A percentile compares a stretch with the other conserved stretches of the same genome.
phyloP scores from a whole-genome alignment of 2,888 invertebrate species.

The Drosophila greeni region DNA sequence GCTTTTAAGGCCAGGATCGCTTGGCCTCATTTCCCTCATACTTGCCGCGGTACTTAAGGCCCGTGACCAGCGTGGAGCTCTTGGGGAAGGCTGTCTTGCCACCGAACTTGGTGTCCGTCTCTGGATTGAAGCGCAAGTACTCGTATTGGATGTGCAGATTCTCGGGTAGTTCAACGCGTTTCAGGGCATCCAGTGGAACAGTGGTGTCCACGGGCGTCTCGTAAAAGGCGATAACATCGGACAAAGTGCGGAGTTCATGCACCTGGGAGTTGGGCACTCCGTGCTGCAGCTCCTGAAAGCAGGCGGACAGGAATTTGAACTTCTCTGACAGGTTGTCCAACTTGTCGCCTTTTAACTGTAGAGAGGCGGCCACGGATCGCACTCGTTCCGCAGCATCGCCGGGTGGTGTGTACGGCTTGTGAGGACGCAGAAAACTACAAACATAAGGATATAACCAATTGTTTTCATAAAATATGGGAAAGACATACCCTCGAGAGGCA shows the following conservation, averaged over 20 bases:
- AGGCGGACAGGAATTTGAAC: conserved; percentile 85
- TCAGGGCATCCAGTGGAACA: conserved; percentile 87
- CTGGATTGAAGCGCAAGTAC: conserved; percentile 90
- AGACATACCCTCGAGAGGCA: conserved; percentile 83
- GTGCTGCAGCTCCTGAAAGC: conserved; percentile 86
- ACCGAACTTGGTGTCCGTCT: conserved; percentile 85
- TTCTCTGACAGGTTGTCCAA: conserved; percentile 79
- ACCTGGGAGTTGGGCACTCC: conserved; percentile 90
- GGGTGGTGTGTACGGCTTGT: conserved; percentile 87
- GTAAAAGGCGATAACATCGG: conserved; percentile 86
- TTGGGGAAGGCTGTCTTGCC: conserved; percentile 92
- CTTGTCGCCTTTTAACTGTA: conserved; percentile 79
- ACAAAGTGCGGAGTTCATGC: conserved; percentile 86
- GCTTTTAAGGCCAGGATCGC: conserved; percentile 81
- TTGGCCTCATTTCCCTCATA: conserved; percentile 86
- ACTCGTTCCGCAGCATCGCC: conserved; percentile 83
- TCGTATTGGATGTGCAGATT: conserved; percentile 92
- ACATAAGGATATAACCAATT: neutral
- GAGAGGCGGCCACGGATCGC: conserved; percentile 81
- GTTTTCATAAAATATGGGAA: neutral
- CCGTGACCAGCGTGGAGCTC: conserved; percentile 90
- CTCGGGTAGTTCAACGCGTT: conserved; percentile 87
- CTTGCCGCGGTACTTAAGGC: conserved; percentile 88
- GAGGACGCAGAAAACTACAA: conserved; percentile 86
- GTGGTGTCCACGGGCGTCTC: conserved; percentile 84